Conservation (phyloP, 2,113 vertebrate species). For the Bos javanicus region DNA sequence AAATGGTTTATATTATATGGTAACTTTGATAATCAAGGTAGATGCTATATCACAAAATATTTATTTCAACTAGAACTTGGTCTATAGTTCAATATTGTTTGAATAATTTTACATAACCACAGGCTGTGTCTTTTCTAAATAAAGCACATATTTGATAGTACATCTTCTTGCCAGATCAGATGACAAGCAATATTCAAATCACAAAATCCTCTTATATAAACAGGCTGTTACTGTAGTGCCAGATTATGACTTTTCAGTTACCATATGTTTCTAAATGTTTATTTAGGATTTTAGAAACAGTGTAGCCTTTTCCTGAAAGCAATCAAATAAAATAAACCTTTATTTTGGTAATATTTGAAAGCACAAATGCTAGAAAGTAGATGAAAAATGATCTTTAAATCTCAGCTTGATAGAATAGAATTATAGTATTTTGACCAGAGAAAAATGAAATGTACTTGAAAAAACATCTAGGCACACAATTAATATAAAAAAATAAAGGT, state of each 20-base stretch:
- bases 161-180: slow-evolving; percentile 31
- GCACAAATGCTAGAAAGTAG: background rate
- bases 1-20: background rate
- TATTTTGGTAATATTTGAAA: slow-evolving; percentile 56
- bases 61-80: slow-evolving; percentile 6
- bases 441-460: background rate
- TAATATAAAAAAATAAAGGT: background rate
- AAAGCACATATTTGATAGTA: slow-evolving; percentile 21
- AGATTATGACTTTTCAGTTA: slow-evolving; percentile 57
- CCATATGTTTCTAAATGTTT: slow-evolving; percentile 60
- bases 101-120: slow-evolving; percentile 25
- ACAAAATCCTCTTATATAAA: slow-evolving; percentile 29
- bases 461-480: background rate
- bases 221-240: background rate
- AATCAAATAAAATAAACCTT: slow-evolving; percentile 40
- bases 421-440: background rate
- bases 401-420: slow-evolving; percentile 4
- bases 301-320: background rate
- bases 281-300: slow-evolving; percentile 39
- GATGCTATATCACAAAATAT: background rate
- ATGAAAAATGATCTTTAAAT: slow-evolving; percentile 27
- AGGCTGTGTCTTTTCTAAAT: slow-evolving; percentile 24
- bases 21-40: background rate
- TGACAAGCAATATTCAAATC: slow-evolving; percentile 57
- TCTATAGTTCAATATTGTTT: background rate